These are phyloP conservation scores for Nasonia giraulti DNA, from an alignment of 1,140 invertebrate species.

Conservation along the genomic window DNA sequence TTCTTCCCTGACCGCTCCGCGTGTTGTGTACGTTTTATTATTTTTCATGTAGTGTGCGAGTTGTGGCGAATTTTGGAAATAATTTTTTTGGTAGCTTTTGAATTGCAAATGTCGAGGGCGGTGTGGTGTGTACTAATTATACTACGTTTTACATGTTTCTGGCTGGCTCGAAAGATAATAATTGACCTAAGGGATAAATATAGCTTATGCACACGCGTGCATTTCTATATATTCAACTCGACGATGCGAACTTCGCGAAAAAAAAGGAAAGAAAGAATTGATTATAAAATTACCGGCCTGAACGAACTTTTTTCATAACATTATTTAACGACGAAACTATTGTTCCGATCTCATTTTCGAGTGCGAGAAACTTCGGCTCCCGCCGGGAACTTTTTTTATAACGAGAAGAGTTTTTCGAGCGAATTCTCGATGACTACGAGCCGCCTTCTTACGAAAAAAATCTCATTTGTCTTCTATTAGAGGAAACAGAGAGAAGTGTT, in stretches of 20 bases:
- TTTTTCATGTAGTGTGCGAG: neutral
- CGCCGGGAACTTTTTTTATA: slow-evolving; percentile 34
- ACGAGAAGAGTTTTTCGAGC: slow-evolving; percentile 41
- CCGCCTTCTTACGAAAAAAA: slow-evolving; percentile 14
- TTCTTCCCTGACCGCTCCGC: neutral
- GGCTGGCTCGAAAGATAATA: no score
- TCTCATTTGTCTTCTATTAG: slow-evolving; percentile 26
- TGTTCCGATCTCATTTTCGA: slow-evolving; percentile 17
- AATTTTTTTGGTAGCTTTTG: no score
- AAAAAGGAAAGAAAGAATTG: no score
- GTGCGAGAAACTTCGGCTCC: neutral
- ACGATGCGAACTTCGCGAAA: no score
- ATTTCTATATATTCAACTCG: no score
- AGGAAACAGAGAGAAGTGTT: neutral
- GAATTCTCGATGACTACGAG: neutral
- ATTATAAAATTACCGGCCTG: neutral
- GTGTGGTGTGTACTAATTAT: no score
- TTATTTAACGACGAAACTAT: slow-evolving; percentile 32
- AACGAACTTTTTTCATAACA: slow-evolving; percentile 33
- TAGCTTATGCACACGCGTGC: no score
- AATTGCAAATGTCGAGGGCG: no score
- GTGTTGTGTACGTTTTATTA: neutral
- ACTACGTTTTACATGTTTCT: no score
- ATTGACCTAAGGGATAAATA: no score
- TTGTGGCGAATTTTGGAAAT: no score